Conservation (phyloP, 2,797 vertebrate genomes). For the Crenuchus spilurus region DNA sequence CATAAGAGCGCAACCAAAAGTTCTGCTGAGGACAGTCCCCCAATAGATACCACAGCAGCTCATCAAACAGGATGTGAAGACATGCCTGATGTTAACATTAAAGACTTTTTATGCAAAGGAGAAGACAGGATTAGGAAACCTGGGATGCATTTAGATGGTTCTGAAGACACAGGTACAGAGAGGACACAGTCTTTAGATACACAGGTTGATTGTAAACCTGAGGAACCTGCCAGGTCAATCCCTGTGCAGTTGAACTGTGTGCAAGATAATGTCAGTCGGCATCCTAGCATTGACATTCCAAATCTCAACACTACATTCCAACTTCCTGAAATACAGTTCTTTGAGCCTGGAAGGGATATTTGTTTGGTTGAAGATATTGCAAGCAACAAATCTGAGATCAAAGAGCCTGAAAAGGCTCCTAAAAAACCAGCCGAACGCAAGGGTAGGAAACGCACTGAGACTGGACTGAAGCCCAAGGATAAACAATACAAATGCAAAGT, state of each 20-base stretch:
- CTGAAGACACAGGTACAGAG: constrained; percentile 66
- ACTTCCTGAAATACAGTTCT: constrained; percentile 82
- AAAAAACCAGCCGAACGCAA: constrained; percentile 73
- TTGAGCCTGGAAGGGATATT: constrained; percentile 75
- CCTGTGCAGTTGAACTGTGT: constrained; percentile 50
- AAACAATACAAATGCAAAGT: constrained; percentile 96
- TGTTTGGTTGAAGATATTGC: constrained; percentile 57
- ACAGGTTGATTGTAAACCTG: constrained; percentile 67
- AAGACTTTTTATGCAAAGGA: constrained; percentile 68
- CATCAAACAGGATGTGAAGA: constrained; percentile 57
- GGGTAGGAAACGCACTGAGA: constrained; percentile 75
- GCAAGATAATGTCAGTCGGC: constrained; percentile 65
- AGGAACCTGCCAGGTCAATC: constrained; percentile 54
- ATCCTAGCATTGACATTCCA: constrained; percentile 82
- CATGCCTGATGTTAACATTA: constrained; percentile 58
- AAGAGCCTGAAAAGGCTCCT: constrained; percentile 66
- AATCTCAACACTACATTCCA: constrained; percentile 83
- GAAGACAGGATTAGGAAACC: constrained; percentile 65
- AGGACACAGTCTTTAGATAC: constrained; percentile 64
- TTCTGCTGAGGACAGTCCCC: constrained; percentile 59
- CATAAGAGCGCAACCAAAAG: constrained; percentile 73
- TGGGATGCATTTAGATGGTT: constrained; percentile 71
- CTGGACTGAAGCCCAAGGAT: constrained; percentile 82
- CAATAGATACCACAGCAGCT: constrained; percentile 26
- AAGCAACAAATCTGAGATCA: constrained; percentile 58